These are phyloP conservation scores for Netelia virgata DNA, from an alignment of 2,888 invertebrate species.

Conservation along the genomic window DNA sequence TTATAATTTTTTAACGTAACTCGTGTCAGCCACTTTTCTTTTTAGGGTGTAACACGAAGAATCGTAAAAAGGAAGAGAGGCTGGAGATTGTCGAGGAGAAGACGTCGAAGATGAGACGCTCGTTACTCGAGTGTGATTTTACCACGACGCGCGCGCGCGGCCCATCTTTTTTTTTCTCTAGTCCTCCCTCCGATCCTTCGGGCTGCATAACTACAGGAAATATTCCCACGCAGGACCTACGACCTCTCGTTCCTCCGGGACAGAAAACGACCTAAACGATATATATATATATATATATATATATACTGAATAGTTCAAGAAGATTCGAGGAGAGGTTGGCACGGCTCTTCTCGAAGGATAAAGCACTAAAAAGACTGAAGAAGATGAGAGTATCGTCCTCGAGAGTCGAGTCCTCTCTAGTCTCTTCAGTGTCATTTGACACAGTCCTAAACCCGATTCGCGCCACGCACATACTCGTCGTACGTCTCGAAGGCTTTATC, in stretches of 20 bases:
- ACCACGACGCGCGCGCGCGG: background rate
- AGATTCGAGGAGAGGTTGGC: slow-evolving; percentile 57
- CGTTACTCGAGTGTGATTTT: background rate
- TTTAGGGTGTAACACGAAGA: slow-evolving; percentile 1
- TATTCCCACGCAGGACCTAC: slow-evolving; percentile 79
- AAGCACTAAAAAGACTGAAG: slow-evolving; percentile 46
- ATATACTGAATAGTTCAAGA: slow-evolving; percentile 37
- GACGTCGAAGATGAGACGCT: slow-evolving; percentile 32
- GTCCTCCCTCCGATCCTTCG: background rate
- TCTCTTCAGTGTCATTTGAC: slow-evolving; percentile 82
- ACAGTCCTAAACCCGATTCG: slow-evolving; percentile 84
- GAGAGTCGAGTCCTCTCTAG: slow-evolving; percentile 60
- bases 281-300: slow-evolving; percentile 12
- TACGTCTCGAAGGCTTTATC: slow-evolving; percentile 23
- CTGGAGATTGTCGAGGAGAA: background rate
- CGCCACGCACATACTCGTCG: slow-evolving; percentile 76
- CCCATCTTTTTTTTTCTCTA: background rate
- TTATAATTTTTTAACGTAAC: background rate
- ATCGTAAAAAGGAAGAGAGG: background rate
- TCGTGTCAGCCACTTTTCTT: background rate
- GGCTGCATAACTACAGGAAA: slow-evolving; percentile 12
- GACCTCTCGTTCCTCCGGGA: slow-evolving; percentile 72
- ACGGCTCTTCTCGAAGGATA: slow-evolving; percentile 55
- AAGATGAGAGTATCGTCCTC: slow-evolving; percentile 33
- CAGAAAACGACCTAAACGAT: slow-evolving; percentile 26